Percentiles rank a stretch among this genome's conserved stretches.
phyloP scores from a whole-genome alignment of 2,113 vertebrate genomes.

The Trematocara stigmaticum region DNA sequence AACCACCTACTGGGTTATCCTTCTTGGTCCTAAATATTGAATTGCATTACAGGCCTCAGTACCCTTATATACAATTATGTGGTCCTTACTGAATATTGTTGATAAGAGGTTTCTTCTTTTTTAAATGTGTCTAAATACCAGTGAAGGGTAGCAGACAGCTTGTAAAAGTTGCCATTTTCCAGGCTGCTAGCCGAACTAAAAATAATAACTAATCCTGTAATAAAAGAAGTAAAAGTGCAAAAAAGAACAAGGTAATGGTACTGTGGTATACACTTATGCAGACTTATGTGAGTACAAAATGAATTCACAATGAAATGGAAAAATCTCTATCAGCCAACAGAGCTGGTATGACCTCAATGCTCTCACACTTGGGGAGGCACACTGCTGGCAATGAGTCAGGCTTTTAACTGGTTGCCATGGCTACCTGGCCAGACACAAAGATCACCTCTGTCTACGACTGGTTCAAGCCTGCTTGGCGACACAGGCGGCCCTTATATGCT shows the following conservation, averaged over 20 bases:
- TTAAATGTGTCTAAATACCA: background rate
- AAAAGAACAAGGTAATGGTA: background rate
- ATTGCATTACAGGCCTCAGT: background rate
- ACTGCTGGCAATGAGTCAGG: slow-evolving; percentile 44
- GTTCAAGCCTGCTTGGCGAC: slow-evolving; percentile 26
- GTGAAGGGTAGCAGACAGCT: background rate
- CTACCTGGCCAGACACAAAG: slow-evolving; percentile 50
- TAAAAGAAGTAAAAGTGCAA: background rate
- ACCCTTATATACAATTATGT: background rate
- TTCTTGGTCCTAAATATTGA: background rate
- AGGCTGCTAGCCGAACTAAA: background rate
- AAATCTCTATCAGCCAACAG: slow-evolving; percentile 21
- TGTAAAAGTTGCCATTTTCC: background rate
- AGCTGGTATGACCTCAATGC: slow-evolving; percentile 21
- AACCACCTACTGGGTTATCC: background rate
- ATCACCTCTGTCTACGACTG: slow-evolving; percentile 41
- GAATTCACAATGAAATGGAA: slow-evolving; percentile 10
- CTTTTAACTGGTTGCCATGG: slow-evolving; percentile 45
- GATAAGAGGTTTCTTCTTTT: background rate
- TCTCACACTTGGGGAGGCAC: background rate
- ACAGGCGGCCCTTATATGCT: slow-evolving; percentile 26
- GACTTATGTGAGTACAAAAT: background rate
- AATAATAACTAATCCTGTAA: background rate
- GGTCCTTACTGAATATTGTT: background rate
- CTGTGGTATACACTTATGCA: background rate